Conservation (phyloP, 1,140 invertebrate genomes). For the Spodoptera frugiperda region DNA sequence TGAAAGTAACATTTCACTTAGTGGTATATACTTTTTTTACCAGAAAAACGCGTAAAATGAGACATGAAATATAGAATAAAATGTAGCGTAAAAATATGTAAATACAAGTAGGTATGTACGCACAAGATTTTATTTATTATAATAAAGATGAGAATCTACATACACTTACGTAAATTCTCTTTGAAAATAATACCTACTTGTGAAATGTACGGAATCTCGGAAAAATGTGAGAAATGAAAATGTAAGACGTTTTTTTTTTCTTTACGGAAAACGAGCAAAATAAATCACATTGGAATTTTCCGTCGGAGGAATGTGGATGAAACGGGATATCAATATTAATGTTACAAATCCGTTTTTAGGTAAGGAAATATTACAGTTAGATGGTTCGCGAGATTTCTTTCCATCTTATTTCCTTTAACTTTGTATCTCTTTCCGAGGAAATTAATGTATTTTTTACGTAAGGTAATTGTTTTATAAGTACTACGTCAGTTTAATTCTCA, state of each 20-base stretch:
- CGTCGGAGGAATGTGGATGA: neutral
- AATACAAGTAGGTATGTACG: neutral
- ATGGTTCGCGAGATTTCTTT: neutral
- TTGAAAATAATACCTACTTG: neutral
- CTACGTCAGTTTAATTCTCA: too few species aligned
- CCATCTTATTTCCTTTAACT: too few species aligned
- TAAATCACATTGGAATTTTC: constrained; percentile 5
- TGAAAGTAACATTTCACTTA: too few species aligned
- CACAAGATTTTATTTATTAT: neutral
- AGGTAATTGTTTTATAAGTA: too few species aligned
- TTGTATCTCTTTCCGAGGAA: too few species aligned
- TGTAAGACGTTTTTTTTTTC: neutral
- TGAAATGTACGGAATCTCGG: neutral
- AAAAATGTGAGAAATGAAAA: neutral
- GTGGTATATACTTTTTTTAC: too few species aligned
- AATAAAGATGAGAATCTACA: constrained; percentile 2
- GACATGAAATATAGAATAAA: neutral
- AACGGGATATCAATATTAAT: constrained; percentile 21
- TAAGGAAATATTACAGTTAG: constrained; percentile 11
- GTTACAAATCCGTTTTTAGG: constrained; percentile 9
- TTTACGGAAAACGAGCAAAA: constrained; percentile 1
- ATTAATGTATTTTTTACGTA: too few species aligned
- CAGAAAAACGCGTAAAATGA: neutral
- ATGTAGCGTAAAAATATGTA: neutral
- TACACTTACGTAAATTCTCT: neutral